Base-by-base conservation (phyloP, 35 echinoderm and acorn worm species). In the Hemicentrotus pulcherrimus region DNA sequence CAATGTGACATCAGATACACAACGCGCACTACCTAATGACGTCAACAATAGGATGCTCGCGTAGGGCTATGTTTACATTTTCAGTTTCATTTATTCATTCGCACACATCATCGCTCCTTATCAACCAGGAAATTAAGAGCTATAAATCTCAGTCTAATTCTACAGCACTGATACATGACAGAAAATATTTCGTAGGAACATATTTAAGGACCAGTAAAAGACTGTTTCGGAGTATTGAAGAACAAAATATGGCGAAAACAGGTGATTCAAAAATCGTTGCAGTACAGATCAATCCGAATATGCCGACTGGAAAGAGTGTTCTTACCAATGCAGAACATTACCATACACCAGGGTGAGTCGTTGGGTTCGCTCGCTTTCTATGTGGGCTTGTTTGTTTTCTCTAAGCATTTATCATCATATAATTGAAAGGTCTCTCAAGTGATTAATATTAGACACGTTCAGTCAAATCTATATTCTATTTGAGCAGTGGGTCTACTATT, bases 311-410 rank as follows among this genome's bases (percentile, higher is more conserved):
- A 16, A 99, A 99, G 46, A 99, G 98, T 88, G 94, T 97, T 50
- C 92, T 99, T 86, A 96, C 97, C 95, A 99, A 97, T 85, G 97
- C 97, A 32, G 98, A 99, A 31, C 98, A 97, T 5, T 99, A 99
- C 71, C 98, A 99, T 70, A 99, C 97, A 28, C 98, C 98, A 0
- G 98, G 98, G 98, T 99, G 96, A 98, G 98, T 97, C 16, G 35
- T 41, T 41, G 35, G 35, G 35, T 41, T 41, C 35, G 35, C 35
- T 41, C 35, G 35, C 35, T 41, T 41, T n/a, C n/a, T n/a, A n/a
- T n/a, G n/a, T 41, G 35, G 0, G 35, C 35, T 41, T 41, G 35
- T 41, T 41, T 41, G 35, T 41, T 41, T 41, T 41, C 35, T 41
- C 35, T 41, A 41, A 41, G 35, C 35, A 41, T 41, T 41, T 41